Evolutionary conservation across 2,113 vertebrate species (phyloP).

Genomic region (Hypomesus transpacificus): DNA sequence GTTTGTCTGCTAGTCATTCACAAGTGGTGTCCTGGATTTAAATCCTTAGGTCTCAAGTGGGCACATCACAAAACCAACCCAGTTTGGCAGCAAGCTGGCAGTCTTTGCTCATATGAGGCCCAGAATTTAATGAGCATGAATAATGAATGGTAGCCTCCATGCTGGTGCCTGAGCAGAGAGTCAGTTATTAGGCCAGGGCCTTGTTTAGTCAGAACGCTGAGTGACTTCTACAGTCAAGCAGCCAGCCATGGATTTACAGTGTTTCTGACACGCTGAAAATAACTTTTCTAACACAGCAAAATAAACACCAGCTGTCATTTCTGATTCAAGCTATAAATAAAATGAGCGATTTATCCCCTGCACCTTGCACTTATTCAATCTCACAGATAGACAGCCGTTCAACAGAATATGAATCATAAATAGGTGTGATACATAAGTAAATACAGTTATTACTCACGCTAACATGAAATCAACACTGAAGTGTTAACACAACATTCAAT

Average conservation of each 20-base stretch:
- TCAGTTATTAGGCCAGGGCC: conserved; percentile 78
- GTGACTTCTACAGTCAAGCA: conserved; percentile 51
- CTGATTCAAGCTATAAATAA: conserved; percentile 35
- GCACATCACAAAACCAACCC: conserved; percentile 78
- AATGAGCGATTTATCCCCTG: conserved; percentile 28
- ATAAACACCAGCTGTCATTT: conserved; percentile 54
- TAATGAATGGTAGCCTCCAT: conserved; percentile 79
- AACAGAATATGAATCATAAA: conserved; percentile 4
- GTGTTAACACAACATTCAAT: background rate
- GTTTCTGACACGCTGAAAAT: conserved; percentile 54
- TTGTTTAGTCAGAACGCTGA: conserved; percentile 68
- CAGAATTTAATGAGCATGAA: conserved; percentile 83
- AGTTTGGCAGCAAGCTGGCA: conserved; percentile 77
- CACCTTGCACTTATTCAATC: conserved; percentile 20
- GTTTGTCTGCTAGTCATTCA: conserved; percentile 66
- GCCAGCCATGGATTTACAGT: conserved; percentile 36
- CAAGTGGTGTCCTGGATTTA: conserved; percentile 74
- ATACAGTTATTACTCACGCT: background rate
- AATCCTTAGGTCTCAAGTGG: conserved; percentile 77
- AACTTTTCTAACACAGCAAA: conserved; percentile 59
- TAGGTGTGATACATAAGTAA: background rate
- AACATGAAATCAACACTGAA: background rate
- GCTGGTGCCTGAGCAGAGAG: conserved; percentile 70
- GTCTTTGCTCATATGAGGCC: conserved; percentile 71
- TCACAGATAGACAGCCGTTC: background rate